Evolutionary conservation across 2,797 vertebrate genomes (phyloP), one percentile per base, ranked within the genome.

Genomic region (Cryptoprocta ferox): DNA sequence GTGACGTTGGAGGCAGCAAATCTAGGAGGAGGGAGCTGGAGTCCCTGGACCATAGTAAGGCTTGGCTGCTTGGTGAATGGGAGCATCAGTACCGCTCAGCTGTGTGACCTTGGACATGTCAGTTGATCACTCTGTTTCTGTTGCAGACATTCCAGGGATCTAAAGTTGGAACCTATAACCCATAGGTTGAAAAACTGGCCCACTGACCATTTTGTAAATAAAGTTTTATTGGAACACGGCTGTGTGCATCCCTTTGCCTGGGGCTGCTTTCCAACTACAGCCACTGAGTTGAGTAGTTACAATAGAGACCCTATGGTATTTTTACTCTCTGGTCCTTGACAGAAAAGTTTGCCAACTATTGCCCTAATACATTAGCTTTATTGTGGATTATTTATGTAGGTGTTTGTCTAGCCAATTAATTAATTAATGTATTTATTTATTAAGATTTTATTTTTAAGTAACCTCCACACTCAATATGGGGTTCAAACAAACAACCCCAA

Each of bases 191-290:
- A 42, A 92, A 87, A 93, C 18, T 70, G 80, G 81, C 66, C n/a
- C 13, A 14, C 35, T 68, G 61, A 59, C 81, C 21, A 8, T 50
- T 95, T 75, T 79, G 80, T 89, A 91, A 84, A 95, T 96, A 95
- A 95, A 97, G 86, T 94, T 94, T 97, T 96, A 97, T 89, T 83
- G 63, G 86, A 89, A 95, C 59, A 63, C 35, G 82, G 21, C 68
- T 28, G 53, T 26, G 28, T 4, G 56, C 42, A 79, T 32, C 75
- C 53, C 78, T 88, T 73, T 89, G 91, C 68, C 92, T 37, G 42
- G 89, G 65, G 87, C 61, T 93, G 73, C 79, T 81, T 87, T 79
- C 48, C 48, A 70, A 6, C 39, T 30, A 16, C 19, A 82, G 91
- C 12, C 13, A 70, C n/a, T 91, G 50, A 89, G 30, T 3, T 56